These are phyloP conservation scores for Drosophila arawakana DNA, from an alignment of 1,140 invertebrate genomes.

Conservation along the genomic window DNA sequence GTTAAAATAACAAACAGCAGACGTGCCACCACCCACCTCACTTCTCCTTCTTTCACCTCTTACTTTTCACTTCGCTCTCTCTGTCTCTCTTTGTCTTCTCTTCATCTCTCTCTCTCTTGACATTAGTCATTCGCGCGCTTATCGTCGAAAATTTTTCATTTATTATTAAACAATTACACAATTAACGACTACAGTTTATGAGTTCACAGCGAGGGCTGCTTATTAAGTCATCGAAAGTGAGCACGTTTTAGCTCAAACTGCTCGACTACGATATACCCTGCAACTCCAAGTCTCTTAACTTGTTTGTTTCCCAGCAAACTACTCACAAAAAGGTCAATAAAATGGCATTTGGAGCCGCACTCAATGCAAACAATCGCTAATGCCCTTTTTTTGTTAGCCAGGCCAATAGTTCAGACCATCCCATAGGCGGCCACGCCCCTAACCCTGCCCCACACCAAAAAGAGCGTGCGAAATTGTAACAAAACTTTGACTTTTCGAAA, in stretches of 20 bases:
- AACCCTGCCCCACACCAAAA: background rate
- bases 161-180: slow-evolving; percentile 58
- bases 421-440: slow-evolving; percentile 10
- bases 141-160: slow-evolving; percentile 58
- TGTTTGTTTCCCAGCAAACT: too few species aligned
- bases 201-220: slow-evolving; percentile 15
- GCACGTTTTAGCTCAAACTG: too few species aligned
- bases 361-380: slow-evolving; percentile 1
- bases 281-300: too few species aligned
- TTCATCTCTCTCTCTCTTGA: background rate
- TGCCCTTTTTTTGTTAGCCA: slow-evolving; percentile 10
- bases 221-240: slow-evolving; percentile 8
- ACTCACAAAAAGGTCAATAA: background rate
- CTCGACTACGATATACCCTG: too few species aligned
- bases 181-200: slow-evolving; percentile 19
- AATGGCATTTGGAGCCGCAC: background rate
- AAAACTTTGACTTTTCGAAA: slow-evolving; percentile 11
- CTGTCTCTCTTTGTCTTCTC: background rate
- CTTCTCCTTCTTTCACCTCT: background rate
- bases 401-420: slow-evolving; percentile 7
- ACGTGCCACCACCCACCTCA: slow-evolving; percentile 19
- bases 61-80: background rate
- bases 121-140: slow-evolving; percentile 60
- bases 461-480: slow-evolving; percentile 42
- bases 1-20: slow-evolving; percentile 26